phyloP scores from a whole-genome alignment of 2,797 vertebrate genomes.

The Cyclura pinguis region DNA sequence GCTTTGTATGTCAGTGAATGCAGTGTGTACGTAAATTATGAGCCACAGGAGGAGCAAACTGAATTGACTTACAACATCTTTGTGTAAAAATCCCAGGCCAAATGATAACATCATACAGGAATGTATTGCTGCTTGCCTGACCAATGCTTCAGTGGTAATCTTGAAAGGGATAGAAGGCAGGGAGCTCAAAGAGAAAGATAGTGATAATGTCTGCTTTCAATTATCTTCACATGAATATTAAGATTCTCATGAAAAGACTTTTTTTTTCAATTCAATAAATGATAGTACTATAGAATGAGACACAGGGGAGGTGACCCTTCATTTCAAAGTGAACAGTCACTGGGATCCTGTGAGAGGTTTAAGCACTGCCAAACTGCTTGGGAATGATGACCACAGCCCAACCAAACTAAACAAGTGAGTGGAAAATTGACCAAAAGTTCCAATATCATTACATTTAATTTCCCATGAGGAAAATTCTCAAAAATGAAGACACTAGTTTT shows the following conservation, averaged over 20 bases:
- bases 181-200: neutral
- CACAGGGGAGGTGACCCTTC: neutral
- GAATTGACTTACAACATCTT: conserved; percentile 14
- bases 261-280: neutral
- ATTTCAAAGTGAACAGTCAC: neutral
- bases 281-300: too few species aligned
- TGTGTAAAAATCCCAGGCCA: conserved; percentile 13
- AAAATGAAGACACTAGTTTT: neutral
- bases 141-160: neutral
- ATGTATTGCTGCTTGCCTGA: neutral
- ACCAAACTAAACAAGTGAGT: neutral
- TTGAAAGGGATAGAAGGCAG: neutral
- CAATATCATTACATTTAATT: neutral
- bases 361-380: neutral
- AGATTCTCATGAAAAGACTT: neutral
- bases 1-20: neutral
- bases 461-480: neutral
- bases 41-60: neutral
- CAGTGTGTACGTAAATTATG: neutral
- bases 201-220: neutral
- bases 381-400: neutral
- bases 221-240: neutral
- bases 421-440: neutral
- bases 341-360: neutral
- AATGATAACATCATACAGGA: neutral